These are phyloP conservation scores for Crypturellus tataupa DNA, from an alignment of 2,797 vertebrate genomes.

Conservation along the genomic window DNA sequence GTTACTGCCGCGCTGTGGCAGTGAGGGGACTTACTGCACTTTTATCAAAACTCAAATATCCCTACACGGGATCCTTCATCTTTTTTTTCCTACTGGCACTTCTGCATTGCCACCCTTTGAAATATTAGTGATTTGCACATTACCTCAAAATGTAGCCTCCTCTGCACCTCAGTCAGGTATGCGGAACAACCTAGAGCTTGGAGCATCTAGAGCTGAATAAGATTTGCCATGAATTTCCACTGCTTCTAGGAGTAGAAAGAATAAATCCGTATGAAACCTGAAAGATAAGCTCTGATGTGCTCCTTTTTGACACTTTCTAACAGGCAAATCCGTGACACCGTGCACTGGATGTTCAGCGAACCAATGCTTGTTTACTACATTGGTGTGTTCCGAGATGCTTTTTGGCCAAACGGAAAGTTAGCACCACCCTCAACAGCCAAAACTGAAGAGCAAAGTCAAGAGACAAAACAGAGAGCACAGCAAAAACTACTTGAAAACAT, in stretches of 20 bases:
- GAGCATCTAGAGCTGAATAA: background rate
- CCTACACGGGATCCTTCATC: no score
- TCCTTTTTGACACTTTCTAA: background rate
- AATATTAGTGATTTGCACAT: background rate
- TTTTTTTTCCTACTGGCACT: background rate
- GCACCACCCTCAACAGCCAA: constrained; percentile 85
- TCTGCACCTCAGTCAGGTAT: background rate
- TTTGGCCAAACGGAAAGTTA: constrained; percentile 94
- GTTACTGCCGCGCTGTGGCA: background rate
- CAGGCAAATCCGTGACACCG: constrained; percentile 98
- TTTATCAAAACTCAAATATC: background rate
- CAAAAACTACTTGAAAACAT: constrained; percentile 99
- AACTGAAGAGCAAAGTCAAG: constrained; percentile 85
- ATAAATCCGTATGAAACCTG: background rate
- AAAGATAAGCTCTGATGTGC: background rate
- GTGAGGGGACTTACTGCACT: background rate
- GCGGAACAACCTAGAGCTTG: background rate
- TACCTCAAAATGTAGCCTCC: background rate
- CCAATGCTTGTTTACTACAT: constrained; percentile 97
- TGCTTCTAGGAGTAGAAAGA: background rate
- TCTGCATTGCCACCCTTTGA: background rate
- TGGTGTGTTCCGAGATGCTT: constrained; percentile 92
- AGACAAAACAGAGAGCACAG: constrained; percentile 93
- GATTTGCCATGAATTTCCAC: background rate
- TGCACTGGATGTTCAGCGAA: constrained; percentile 98